Evolutionary conservation across 1,140 invertebrate species (phyloP), one percentile per base, ranked within the genome.

Genomic region (Apocrypta bakeri): DNA sequence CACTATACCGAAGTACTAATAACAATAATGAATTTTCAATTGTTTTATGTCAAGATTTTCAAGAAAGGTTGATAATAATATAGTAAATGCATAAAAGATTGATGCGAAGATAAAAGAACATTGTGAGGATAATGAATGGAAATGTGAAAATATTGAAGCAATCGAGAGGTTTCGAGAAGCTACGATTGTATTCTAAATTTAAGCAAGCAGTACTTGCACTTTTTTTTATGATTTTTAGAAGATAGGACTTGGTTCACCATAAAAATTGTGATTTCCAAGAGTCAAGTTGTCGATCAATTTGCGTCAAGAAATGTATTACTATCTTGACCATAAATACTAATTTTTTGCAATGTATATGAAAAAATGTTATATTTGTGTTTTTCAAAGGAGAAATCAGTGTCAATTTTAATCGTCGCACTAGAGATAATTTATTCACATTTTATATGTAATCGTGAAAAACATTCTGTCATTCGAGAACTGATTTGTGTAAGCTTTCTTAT

Each of bases 341-440:
- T 42, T 73, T 76, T 76, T 82, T 72, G 42, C 56, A 6, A 12
- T 71, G 21, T n/a, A 77, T 76, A 77, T 29, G 48, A 56, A 21
- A 25, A 82, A 63, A 71, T 76, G 76, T 82, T 82, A 71, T 76
- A 76, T 61, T 74, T 75, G 25, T 77, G 48, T 78, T 82, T 82
- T 63, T 71, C 29, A 17, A 25, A 66, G 63, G 37, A 72, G 9
- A 72, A 78, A 14, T 77, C 37, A 48, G 42, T 27, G 74, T 78
- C 37, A 71, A 42, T 82, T 82, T 82, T 82, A 77, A 82, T 71
- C 61, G 48, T 71, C 72, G 48, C 42, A 82, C 24, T 31, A 56
- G 29, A 69, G 68, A 69, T 71, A 78, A 77, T 82, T 82, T 77
- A 82, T 82, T 82, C 48, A 82, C 42, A 77, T 72, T 82, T 82